Conservation (phyloP, 1,140 invertebrate species). For the Drosophila asahinai region DNA sequence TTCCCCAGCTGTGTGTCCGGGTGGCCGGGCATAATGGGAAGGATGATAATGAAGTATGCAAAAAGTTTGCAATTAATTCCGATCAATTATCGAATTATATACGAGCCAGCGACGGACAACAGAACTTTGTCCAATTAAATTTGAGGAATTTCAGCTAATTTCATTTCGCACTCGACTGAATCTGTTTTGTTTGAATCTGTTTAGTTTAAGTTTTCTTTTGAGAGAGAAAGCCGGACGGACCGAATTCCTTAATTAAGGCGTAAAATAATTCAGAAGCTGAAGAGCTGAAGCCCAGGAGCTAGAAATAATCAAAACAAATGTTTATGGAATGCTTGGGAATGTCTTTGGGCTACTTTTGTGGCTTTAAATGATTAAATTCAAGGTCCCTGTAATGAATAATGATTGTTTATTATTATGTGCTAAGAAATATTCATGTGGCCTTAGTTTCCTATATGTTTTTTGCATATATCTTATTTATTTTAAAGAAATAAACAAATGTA, state of each 20-base stretch:
- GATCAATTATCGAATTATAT: conserved; percentile 49
- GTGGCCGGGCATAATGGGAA: conserved; percentile 1
- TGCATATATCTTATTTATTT: too few relatives aligned
- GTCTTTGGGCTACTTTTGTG: neutral
- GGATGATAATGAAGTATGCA: conserved; percentile 36
- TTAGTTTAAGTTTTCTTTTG: conserved; percentile 12
- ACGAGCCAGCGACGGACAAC: conserved; percentile 5
- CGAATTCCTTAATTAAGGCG: conserved; percentile 5
- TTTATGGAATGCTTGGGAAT: neutral
- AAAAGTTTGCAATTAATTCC: conserved; percentile 46
- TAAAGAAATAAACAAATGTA: too few relatives aligned
- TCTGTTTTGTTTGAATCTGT: conserved; percentile 15
- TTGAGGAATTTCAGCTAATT: conserved; percentile 40
- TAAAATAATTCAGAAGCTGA: neutral
- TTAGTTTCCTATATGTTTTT: too few relatives aligned
- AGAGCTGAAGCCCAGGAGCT: neutral
- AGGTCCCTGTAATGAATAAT: too few relatives aligned
- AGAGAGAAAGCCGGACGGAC: neutral
- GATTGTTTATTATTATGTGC: too few relatives aligned
- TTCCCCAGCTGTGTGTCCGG: neutral
- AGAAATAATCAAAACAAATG: neutral
- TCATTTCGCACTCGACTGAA: conserved; percentile 34
- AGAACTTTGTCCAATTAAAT: conserved; percentile 43
- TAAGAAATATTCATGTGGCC: too few relatives aligned
- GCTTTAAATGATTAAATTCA: neutral